Conservation (phyloP, 2,888 invertebrate genomes). For the Margaritifera margaritifera region DNA sequence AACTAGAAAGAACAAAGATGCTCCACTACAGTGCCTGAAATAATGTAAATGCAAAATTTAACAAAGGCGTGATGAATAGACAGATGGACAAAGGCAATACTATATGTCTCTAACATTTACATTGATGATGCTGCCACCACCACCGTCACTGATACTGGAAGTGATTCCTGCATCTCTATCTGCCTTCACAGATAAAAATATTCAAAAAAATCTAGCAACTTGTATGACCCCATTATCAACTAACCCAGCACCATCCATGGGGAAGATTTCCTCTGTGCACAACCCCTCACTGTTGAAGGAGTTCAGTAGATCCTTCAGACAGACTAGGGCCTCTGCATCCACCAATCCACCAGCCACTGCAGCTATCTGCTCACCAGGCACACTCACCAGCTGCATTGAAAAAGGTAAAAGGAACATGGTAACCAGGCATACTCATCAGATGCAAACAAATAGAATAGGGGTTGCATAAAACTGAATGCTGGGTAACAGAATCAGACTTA, state of each 20-base stretch:
- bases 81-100: not conserved
- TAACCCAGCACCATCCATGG: slow-evolving; percentile 75
- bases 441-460: no score
- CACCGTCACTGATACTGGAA: not conserved
- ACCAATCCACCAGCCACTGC: slow-evolving; percentile 92
- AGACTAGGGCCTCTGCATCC: slow-evolving; percentile 91
- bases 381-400: slow-evolving; percentile 37
- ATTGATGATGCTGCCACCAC: not conserved
- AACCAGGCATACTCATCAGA: no score
- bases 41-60: no score
- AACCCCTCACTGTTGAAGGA: slow-evolving; percentile 87
- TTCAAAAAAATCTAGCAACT: not conserved
- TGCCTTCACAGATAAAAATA: no score
- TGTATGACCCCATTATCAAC: slow-evolving; percentile 8
- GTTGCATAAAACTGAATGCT: no score
- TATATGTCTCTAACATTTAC: no score
- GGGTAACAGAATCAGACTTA: no score
- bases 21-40: no score
- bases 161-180: not conserved
- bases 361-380: slow-evolving; percentile 80
- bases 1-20: no score
- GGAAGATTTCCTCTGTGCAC: slow-evolving; percentile 94
- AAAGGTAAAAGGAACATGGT: not conserved
- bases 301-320: slow-evolving; percentile 94
- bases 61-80: not conserved